Percentiles rank a stretch among this genome's conserved stretches.
These are phyloP conservation scores for Zaprionus vittiger DNA, from an alignment of 1,140 invertebrate genomes.

Conservation along the genomic window DNA sequence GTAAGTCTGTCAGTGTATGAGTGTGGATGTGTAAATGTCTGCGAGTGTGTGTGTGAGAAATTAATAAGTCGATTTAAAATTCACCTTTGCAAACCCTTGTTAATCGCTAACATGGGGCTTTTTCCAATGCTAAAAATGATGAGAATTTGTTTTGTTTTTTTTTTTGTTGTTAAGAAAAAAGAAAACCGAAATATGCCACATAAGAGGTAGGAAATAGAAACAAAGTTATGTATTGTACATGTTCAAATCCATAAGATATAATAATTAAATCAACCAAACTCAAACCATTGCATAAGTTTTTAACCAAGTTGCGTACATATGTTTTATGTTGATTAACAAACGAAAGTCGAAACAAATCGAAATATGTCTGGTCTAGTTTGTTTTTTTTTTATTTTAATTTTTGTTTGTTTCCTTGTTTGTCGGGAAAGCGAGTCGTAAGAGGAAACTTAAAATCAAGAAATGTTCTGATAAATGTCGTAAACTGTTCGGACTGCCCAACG, in stretches of 20 bases:
- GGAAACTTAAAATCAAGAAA: neutral
- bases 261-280: conserved; percentile 29
- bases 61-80: conserved; percentile 69
- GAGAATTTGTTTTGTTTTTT: conserved; percentile 46
- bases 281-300: conserved; percentile 36
- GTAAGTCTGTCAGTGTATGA: conserved; percentile 35
- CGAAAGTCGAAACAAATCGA: conserved; percentile 6
- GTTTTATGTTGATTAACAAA: conserved; percentile 6
- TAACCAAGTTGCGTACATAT: conserved; percentile 10
- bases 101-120: conserved; percentile 93
- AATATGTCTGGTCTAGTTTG: conserved; percentile 11
- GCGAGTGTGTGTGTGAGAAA: conserved; percentile 49
- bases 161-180: conserved; percentile 58
- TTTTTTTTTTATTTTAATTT: neutral
- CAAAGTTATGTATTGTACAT: conserved; percentile 48
- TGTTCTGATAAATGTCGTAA: neutral
- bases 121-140: conserved; percentile 85
- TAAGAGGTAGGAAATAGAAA: conserved; percentile 60
- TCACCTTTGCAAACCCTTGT: conserved; percentile 94
- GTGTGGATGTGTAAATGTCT: conserved; percentile 18
- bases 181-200: conserved; percentile 61
- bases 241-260: conserved; percentile 46
- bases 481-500: conserved; percentile 5
- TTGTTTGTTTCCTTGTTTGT: neutral
- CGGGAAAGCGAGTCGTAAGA: neutral